Evolutionary conservation across 2,888 invertebrate genomes (phyloP).

Genomic region (Drosophila putrida): DNA sequence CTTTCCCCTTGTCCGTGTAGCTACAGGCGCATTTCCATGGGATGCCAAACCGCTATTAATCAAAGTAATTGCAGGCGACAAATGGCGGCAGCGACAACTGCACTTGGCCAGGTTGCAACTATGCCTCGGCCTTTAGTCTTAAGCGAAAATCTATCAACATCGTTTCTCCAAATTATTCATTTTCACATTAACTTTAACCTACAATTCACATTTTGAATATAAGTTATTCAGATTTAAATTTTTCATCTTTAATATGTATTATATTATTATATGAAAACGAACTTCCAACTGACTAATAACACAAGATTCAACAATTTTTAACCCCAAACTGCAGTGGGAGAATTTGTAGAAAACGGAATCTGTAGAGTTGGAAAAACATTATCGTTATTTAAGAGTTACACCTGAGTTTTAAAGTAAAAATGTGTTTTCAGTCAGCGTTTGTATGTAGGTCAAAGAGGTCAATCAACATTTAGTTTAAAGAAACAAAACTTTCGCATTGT

Average conservation of each 20-base stretch:
- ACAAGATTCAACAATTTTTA: background rate
- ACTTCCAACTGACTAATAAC: background rate
- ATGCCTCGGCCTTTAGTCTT: conserved; percentile 24
- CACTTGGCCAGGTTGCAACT: conserved; percentile 43
- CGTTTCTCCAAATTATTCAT: conserved; percentile 5
- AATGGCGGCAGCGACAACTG: conserved; percentile 24
- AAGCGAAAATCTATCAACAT: conserved; percentile 13
- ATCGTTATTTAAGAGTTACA: too few species aligned
- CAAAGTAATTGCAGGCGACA: conserved; percentile 79
- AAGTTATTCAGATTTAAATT: background rate
- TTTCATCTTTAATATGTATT: background rate
- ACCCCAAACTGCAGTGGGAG: too few species aligned
- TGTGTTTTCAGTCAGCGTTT: background rate
- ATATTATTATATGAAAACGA: background rate
- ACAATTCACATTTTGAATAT: background rate
- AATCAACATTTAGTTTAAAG: conserved; percentile 32
- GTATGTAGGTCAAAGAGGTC: background rate
- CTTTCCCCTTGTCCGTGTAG: conserved; percentile 4
- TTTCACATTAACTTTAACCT: conserved; percentile 2
- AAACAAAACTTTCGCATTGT: conserved; percentile 36
- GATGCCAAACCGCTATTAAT: conserved; percentile 78
- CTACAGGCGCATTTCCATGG: conserved; percentile 50
- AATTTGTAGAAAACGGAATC: too few species aligned
- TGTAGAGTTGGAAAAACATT: too few species aligned
- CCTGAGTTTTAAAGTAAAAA: too few species aligned